Percentiles rank a stretch among this genome's conserved stretches.
phyloP scores from a whole-genome alignment of 2,797 vertebrate species.

The Tachyglossus aculeatus region DNA sequence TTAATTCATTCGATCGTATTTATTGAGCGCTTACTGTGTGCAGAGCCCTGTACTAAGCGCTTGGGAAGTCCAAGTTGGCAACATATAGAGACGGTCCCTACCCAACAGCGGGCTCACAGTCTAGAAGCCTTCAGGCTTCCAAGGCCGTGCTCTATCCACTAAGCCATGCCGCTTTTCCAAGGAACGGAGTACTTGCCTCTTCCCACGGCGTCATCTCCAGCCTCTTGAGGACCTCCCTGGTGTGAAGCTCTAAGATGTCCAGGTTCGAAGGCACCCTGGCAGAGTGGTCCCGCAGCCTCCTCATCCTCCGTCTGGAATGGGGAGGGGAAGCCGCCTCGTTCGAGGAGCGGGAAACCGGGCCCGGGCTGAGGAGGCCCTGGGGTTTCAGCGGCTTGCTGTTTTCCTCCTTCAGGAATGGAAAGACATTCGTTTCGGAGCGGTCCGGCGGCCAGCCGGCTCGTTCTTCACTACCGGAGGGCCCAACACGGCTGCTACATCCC shows the following conservation, averaged over 20 bases:
- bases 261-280: conserved; percentile 89
- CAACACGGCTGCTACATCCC: no score
- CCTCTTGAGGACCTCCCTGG: conserved; percentile 90
- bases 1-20: no score
- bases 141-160: no score
- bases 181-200: conserved; percentile 79
- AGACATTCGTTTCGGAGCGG: conserved; percentile 43
- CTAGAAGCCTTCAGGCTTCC: no score
- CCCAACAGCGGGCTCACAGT: no score
- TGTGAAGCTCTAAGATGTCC: conserved; percentile 95
- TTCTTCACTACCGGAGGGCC: no score
- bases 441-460: conserved; percentile 7
- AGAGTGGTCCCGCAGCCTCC: conserved; percentile 84
- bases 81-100: no score
- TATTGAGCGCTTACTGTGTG: no score
- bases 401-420: conserved; percentile 83
- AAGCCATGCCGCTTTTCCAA: no score
- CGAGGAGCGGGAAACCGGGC: conserved; percentile 83
- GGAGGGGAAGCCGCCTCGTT: conserved; percentile 81
- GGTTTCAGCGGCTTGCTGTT: conserved; percentile 89
- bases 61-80: no score
- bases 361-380: conserved; percentile 88
- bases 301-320: conserved; percentile 83
- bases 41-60: no score
- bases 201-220: conserved; percentile 92